Conservation (phyloP, 2,113 vertebrate genomes). For the Patagioenas fasciata region DNA sequence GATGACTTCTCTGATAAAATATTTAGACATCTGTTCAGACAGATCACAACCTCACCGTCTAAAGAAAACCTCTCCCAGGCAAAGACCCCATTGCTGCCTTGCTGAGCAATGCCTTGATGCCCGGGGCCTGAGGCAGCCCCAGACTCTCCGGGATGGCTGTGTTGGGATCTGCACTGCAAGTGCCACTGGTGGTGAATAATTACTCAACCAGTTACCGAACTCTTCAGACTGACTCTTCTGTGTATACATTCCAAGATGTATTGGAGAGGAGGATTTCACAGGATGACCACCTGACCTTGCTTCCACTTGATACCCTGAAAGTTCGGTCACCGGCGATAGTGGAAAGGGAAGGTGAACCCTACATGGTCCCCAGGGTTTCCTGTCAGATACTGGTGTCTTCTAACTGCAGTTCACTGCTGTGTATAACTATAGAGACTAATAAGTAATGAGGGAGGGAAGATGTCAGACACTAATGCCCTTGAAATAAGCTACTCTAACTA, state of each 20-base stretch:
- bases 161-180: fast-evolving
- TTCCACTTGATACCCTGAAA: not conserved
- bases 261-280: not conserved
- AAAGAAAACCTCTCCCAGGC: not conserved
- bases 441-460: not conserved
- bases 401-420: not conserved
- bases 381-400: not conserved
- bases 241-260: not conserved
- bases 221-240: not conserved
- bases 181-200: not conserved
- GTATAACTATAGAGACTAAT: not conserved
- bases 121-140: not conserved
- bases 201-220: not conserved
- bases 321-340: not conserved
- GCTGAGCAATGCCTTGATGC: not conserved
- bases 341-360: not conserved
- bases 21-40: not conserved
- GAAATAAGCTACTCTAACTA: not conserved
- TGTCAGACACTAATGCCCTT: not conserved
- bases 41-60: not conserved
- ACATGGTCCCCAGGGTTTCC: not conserved
- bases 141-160: not conserved
- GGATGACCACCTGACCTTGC: not conserved
- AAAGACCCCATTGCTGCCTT: fast-evolving
- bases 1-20: not conserved